Evolutionary conservation across 2,797 vertebrate genomes (phyloP).

Genomic region (Neosalanx taihuensis): DNA sequence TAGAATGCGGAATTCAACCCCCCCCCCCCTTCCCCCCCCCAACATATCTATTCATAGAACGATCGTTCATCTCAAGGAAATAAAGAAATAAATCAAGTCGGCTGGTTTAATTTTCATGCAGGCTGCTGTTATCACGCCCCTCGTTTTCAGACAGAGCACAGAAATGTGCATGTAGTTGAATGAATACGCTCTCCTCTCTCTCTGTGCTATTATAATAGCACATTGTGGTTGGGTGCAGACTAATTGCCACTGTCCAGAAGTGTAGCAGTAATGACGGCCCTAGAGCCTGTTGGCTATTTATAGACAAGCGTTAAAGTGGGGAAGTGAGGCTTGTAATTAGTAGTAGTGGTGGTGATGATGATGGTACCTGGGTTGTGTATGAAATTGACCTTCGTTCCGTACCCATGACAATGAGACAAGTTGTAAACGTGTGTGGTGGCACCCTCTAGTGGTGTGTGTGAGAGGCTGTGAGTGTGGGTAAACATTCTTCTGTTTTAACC

Average conservation of each 20-base stretch:
- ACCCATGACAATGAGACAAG: background rate
- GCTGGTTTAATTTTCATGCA: background rate
- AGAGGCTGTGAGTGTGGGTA: background rate
- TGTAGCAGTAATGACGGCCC: conserved; percentile 44
- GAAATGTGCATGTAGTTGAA: conserved; percentile 37
- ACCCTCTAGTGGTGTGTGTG: conserved; percentile 56
- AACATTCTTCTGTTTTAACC: too few relatives aligned
- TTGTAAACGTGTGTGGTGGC: conserved; percentile 30
- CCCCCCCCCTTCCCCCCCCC: too few relatives aligned
- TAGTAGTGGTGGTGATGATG: background rate
- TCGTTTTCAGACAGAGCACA: conserved; percentile 46
- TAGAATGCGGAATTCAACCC: too few relatives aligned
- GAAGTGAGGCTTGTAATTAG: background rate
- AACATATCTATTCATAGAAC: too few relatives aligned
- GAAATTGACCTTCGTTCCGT: background rate
- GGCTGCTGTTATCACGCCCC: conserved; percentile 43
- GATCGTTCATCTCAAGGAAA: too few relatives aligned
- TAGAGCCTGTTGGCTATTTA: conserved; percentile 15
- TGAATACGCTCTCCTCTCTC: conserved; percentile 29
- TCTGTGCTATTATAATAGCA: conserved; percentile 21
- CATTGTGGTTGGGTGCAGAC: conserved; percentile 40
- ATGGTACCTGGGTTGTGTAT: background rate
- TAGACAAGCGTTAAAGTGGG: background rate
- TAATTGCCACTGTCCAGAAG: conserved; percentile 39
- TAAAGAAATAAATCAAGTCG: background rate